phyloP scores from a whole-genome alignment of 2,888 invertebrate species.

The Himalopsyche kuldschensis region DNA sequence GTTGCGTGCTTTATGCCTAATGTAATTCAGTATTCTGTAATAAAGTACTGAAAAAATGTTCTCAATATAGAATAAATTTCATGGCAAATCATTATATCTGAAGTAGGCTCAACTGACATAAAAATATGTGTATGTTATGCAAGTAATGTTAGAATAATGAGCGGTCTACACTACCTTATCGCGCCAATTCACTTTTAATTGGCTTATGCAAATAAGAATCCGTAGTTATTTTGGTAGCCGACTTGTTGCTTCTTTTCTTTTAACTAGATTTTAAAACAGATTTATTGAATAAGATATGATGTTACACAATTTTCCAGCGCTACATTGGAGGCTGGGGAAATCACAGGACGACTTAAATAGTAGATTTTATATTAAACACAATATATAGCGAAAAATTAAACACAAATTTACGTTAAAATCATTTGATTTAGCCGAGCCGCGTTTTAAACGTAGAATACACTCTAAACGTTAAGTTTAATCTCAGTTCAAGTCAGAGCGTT shows the following conservation, averaged over 20 bases:
- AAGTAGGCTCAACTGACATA: too few relatives aligned
- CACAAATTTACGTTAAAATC: background rate
- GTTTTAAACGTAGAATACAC: background rate
- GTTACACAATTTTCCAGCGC: background rate
- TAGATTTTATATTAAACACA: too few relatives aligned
- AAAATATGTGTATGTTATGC: too few relatives aligned
- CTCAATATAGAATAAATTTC: too few relatives aligned
- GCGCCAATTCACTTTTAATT: background rate
- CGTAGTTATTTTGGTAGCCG: background rate
- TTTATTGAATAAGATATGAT: background rate
- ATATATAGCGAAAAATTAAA: too few relatives aligned
- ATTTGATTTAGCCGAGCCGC: background rate
- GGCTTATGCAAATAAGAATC: background rate
- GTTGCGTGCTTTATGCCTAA: too few relatives aligned
- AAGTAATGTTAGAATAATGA: background rate
- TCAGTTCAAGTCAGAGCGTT: background rate
- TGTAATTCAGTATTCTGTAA: too few relatives aligned
- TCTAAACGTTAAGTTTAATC: background rate
- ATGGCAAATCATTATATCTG: too few relatives aligned
- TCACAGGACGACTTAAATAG: too few relatives aligned
- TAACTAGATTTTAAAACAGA: background rate
- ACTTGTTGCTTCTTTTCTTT: background rate
- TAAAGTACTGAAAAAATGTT: too few relatives aligned
- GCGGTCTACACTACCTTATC: background rate
- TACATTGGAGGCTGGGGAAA: too few relatives aligned